These are phyloP conservation scores for Hypomecis punctinalis DNA, from an alignment of 2,888 invertebrate species.

Conservation along the genomic window DNA sequence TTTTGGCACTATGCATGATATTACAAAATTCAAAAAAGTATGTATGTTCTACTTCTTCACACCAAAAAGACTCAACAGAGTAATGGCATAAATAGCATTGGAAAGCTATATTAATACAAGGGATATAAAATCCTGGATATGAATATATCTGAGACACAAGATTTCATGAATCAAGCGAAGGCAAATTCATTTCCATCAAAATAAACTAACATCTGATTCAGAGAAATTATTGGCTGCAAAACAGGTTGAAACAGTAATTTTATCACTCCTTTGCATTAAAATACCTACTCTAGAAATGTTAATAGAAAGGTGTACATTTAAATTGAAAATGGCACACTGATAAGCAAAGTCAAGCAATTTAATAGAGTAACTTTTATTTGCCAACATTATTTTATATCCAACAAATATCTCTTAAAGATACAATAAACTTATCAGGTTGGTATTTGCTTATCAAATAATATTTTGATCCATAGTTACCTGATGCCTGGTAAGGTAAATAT, in stretches of 20 bases:
- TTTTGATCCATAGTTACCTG: slow-evolving; percentile 70
- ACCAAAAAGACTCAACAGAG: too few relatives aligned
- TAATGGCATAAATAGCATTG: too few relatives aligned
- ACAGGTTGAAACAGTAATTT: neutral
- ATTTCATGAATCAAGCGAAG: too few relatives aligned
- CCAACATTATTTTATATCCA: neutral
- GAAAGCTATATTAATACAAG: too few relatives aligned
- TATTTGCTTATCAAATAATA: slow-evolving; percentile 3
- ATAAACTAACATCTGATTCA: neutral
- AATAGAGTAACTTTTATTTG: slow-evolving; percentile 11
- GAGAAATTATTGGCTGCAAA: neutral
- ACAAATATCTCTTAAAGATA: neutral
- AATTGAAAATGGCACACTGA: slow-evolving; percentile 15
- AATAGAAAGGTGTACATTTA: neutral
- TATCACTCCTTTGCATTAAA: slow-evolving; percentile 15
- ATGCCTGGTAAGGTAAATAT: slow-evolving; percentile 93
- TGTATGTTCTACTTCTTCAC: too few relatives aligned
- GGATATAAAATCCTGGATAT: too few relatives aligned
- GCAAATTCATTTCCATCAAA: too few relatives aligned
- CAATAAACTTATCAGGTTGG: neutral
- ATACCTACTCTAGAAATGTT: neutral
- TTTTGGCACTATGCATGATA: too few relatives aligned
- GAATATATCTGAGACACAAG: too few relatives aligned
- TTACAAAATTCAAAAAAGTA: too few relatives aligned
- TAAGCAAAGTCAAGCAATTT: slow-evolving; percentile 13